Base-by-base conservation (phyloP, 2,113 vertebrate genomes). In the Arvicanthis niloticus region DNA sequence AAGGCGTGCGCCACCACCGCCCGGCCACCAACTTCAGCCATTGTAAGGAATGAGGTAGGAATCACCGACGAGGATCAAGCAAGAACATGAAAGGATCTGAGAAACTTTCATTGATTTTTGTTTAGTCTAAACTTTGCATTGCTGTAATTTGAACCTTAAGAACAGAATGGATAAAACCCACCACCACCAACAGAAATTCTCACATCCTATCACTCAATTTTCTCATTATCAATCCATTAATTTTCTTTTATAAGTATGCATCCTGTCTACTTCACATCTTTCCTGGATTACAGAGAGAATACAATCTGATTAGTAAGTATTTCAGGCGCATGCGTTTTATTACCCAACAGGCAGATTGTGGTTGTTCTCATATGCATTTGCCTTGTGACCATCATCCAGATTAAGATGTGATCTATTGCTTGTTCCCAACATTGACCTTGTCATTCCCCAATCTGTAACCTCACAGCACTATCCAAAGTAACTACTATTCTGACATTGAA, bases 61-160 rank as follows among this genome's bases (percentile, higher is more conserved):
- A 67, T 45, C 48, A 56, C 67, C 81, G 21, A 26, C 5, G 78
- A 75, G 37, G 68, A 45, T 86, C 84, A 89, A 56, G 12, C n/a
- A 72, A 21, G 91, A 22, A 29, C 16, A 60, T 53, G 62, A 42
- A 2, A 88, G 42, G 40, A 75, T 85, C 7, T 75, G 70, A 76
- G 8, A 9, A 65, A n/a, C 58, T 80, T 91, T 90, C 75, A n/a
- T 19, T 78, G 62, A 48, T 65, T 88, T 75, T 86, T 62, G 9
- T 76, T 88, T 94, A 51, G 31, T 88, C 40, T 40, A 40, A 92
- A 56, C 16, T 58, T 75, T 88, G 75, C n/a, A 67, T 88, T 93
- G 51, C 67, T 40, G 5, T 94, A 67, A 80, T 88, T 92, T 94
- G 65, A 91, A 95, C 48, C 15, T 11, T 40, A 72, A 84, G 40